Evolutionary conservation across 2,797 vertebrate genomes (phyloP), one percentile per base, ranked within the genome.

Genomic region (Neoniphon sammara): DNA sequence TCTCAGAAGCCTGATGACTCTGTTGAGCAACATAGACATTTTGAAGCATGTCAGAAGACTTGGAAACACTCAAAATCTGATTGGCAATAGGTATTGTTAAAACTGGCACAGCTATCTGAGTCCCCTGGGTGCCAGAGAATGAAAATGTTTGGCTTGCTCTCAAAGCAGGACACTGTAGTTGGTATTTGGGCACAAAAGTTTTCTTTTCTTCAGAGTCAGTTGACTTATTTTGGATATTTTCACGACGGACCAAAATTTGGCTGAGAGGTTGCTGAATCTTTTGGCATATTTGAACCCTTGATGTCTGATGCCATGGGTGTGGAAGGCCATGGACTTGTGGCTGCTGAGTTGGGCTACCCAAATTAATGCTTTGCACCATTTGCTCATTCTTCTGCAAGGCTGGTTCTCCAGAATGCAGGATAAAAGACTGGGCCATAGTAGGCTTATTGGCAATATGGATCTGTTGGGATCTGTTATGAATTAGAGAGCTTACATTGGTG

Each of bases 151-250:
- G 95, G 85, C 91, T 91, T 71, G 94, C 56, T 86, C 94, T 93
- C 9, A 94, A 75, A 5, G 93, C 84, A 39, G 94, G 93, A 91
- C 95, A 94, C 50, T 94, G 95, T 60, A 99, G 88, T 15, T 99
- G 97, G 85, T 99, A 99, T 90, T 98, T 98, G 3, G 98, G 98
- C 91, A 96, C 94, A 91, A 96, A 97, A 78, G 70, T 80, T 77
- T 88, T 93, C 47, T 85, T 91, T 52, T 92, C 88, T 72, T 93
- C 88, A 7, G 74, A 64, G 67, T 89, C 80, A n/a, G 89, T 36
- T 34, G 80, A 70, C 75, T 91, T 79, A 58, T 87, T 94, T 78
- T 84, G 85, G 76, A 89, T 80, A 73, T 91, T 91, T 50, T 87
- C 90, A 12, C 90, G 94, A 68, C 83, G 65, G 59, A 93, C 84